Conservation (phyloP, 1,140 invertebrate genomes). For the Platyscapa corneri region DNA sequence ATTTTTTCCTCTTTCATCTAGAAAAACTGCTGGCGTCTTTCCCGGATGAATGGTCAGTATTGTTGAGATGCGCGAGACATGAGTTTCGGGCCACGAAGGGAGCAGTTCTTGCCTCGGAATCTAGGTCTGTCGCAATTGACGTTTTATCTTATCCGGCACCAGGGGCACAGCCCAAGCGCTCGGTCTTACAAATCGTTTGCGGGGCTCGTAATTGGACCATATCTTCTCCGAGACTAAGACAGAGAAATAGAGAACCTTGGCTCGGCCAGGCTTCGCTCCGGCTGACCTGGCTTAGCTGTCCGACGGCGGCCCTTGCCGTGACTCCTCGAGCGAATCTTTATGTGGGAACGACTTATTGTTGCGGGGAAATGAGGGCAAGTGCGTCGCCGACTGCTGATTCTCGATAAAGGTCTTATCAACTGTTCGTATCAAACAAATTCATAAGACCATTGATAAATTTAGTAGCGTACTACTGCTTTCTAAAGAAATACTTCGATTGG, state of each 20-base stretch:
- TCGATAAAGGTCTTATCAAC: no score
- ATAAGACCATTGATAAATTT: no score
- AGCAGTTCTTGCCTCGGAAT: no score
- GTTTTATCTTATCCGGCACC: no score
- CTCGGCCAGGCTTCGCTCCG: slow-evolving; percentile 29
- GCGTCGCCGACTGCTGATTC: slow-evolving; percentile 7
- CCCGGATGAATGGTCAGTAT: background rate
- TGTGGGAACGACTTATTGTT: background rate
- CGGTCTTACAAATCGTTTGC: slow-evolving; percentile 10
- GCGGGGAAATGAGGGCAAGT: slow-evolving; percentile 13
- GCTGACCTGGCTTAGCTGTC: background rate
- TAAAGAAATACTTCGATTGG: no score
- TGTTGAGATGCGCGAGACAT: background rate
- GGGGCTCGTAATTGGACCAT: slow-evolving; percentile 24
- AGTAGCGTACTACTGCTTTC: no score
- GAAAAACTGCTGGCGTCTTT: background rate
- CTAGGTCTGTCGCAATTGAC: no score
- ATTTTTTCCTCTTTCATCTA: background rate
- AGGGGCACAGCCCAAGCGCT: background rate
- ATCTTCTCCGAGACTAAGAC: background rate
- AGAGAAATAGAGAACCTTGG: slow-evolving; percentile 31
- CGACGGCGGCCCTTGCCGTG: background rate
- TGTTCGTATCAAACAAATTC: no score
- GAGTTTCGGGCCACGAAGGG: background rate
- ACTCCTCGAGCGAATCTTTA: background rate